A percentile compares a stretch with the other conserved stretches of the same genome.
These are phyloP conservation scores for Arvicanthis niloticus DNA, from an alignment of 2,113 vertebrate genomes.

Conservation along the genomic window DNA sequence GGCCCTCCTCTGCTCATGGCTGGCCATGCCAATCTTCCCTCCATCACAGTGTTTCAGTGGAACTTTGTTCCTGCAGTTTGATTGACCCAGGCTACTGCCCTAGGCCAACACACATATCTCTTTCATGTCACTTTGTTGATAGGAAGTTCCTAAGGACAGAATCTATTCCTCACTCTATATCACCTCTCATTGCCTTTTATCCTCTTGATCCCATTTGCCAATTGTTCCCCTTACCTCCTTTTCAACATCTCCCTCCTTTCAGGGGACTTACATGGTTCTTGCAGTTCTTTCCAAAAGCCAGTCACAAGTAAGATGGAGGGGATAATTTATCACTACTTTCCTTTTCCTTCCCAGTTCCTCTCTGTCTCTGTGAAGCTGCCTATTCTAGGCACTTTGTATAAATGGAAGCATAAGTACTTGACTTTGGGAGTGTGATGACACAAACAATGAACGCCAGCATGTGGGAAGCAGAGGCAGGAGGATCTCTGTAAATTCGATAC, in stretches of 20 bases:
- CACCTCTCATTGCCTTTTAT: neutral
- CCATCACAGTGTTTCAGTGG: neutral
- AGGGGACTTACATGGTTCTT: neutral
- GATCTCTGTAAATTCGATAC: neutral
- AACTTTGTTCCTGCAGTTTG: neutral
- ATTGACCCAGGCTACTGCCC: neutral
- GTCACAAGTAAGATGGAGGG: neutral
- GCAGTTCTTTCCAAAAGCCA: neutral
- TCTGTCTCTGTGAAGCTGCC: neutral
- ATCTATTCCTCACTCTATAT: neutral
- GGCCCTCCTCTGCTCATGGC: neutral
- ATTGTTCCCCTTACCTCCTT: neutral
- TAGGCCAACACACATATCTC: neutral
- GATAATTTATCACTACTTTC: neutral
- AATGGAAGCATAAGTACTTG: neutral
- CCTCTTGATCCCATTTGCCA: neutral
- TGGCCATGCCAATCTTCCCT: neutral
- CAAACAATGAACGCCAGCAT: neutral
- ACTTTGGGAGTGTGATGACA: neutral
- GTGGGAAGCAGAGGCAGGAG: neutral
- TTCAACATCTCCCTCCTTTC: neutral
- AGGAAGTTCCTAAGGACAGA: neutral
- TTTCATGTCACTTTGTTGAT: neutral
- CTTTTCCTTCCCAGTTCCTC: rapidly evolving
- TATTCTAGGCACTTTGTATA: neutral